Conservation (phyloP, 2,797 vertebrate species). For the Orientallactaga sibirica region DNA sequence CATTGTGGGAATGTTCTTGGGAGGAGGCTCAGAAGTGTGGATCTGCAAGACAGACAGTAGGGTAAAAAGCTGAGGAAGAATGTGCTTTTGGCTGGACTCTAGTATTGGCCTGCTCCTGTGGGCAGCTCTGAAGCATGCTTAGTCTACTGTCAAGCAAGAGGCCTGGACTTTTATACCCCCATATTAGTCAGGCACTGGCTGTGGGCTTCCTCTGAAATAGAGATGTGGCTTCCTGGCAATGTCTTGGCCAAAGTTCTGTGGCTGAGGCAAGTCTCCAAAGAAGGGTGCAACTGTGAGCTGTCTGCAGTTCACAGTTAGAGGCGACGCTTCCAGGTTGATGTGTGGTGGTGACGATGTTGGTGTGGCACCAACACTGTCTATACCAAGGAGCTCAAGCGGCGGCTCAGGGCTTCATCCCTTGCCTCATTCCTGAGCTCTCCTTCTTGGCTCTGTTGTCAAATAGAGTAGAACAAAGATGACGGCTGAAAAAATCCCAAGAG, state of each 20-base stretch:
- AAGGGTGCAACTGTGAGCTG: background rate
- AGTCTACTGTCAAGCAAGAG: conserved; percentile 7
- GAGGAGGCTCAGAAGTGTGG: background rate
- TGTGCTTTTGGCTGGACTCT: background rate
- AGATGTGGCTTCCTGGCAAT: background rate
- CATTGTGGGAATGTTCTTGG: background rate
- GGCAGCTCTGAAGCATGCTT: background rate
- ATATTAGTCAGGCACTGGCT: background rate
- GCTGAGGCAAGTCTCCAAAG: background rate
- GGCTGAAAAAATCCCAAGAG: background rate
- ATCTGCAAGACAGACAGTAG: background rate
- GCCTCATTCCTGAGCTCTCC: background rate
- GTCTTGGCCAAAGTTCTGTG: conserved; percentile 16
- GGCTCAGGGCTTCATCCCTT: background rate
- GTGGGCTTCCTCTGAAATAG: background rate
- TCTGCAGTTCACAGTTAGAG: background rate
- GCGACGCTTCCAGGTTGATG: background rate
- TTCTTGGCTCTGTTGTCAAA: conserved; percentile 23
- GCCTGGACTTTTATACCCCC: background rate
- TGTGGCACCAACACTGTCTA: background rate
- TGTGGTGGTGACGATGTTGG: background rate
- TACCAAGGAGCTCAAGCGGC: background rate
- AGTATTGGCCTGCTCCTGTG: background rate
- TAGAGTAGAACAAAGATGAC: background rate
- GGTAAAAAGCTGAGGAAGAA: background rate